Base-by-base conservation (phyloP, 2,797 vertebrate species). In the Semaprochilodus insignis region DNA sequence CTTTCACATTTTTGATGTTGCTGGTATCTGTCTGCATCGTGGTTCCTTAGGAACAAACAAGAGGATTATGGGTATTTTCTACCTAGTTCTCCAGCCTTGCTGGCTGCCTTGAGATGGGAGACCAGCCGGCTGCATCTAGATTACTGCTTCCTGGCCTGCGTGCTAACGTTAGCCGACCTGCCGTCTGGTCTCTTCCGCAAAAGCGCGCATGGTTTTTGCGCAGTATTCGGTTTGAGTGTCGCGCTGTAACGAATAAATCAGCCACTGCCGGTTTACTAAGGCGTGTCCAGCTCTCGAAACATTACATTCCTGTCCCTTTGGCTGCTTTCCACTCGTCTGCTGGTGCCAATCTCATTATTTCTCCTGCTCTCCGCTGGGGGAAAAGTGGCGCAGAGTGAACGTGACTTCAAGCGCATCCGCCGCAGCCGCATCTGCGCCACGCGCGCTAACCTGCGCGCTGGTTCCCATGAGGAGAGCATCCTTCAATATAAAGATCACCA, bases 301-400 rank as follows among this genome's bases (percentile, higher is more conserved):
- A 77, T 54, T 70, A 60, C 17, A 55, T 87, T 78, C 27, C 23
- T 23, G 7, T 48, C 13, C 2, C 8, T 69, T 77, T 72, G 67
- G 74, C 66, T 40, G 15, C 25, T 40, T 16, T 55, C 31, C 57
- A 63, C 6, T 36, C 36, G 21, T 25, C 11, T 70, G 13, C 5
- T 14, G n/a, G 67, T 23, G 1, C 21, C 1, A 31, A 10, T 13
- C 11, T 51, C 14, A 2, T 6, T 40, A 19, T 19, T 67, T n/a
- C 34, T 67, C 44, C n/a, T 65, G 81, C 31, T 55, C 4, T 51
- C n/a, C 40, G 15, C 31, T 81, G 40, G 2, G 86, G 92, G 92
- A 92, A 92, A 48, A 88, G 91, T 95, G 94, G 94, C 94, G 94
- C 94, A 95, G 85, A 75, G 89, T 92, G 91, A 88, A 94, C 93